These are phyloP conservation scores for Notarius lentiginosus DNA, from an alignment of 2,113 vertebrate species.

Conservation along the genomic window DNA sequence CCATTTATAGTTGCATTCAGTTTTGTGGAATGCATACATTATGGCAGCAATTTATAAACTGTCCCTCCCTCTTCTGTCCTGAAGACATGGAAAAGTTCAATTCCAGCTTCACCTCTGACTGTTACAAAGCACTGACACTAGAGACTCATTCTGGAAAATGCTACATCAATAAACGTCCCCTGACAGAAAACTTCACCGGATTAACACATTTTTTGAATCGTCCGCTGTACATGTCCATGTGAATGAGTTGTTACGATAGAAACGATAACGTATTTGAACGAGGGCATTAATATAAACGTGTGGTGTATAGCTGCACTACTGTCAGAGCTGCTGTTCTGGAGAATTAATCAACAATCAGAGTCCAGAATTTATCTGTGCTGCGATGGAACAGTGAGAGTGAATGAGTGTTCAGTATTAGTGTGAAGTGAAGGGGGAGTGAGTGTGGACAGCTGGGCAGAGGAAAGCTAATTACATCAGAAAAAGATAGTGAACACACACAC, in stretches of 20 bases:
- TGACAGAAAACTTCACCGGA: not conserved
- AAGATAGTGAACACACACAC: not conserved
- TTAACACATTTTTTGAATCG: not conserved
- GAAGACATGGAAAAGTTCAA: not conserved
- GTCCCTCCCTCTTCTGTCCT: not conserved
- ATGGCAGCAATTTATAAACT: not conserved
- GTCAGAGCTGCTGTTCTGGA: not conserved
- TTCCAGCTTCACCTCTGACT: too few species aligned
- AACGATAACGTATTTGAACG: too few species aligned
- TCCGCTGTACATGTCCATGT: too few species aligned
- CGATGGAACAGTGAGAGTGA: not conserved
- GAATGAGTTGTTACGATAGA: too few species aligned
- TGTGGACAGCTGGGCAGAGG: conserved; percentile 13
- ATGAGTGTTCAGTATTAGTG: too few species aligned
- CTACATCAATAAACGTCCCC: not conserved
- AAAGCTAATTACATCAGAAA: not conserved
- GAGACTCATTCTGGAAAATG: not conserved
- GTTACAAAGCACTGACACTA: too few species aligned
- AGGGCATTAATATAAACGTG: too few species aligned
- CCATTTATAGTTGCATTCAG: not conserved
- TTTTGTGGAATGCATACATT: not conserved
- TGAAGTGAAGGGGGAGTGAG: not conserved
- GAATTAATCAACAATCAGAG: not conserved
- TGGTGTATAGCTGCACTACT: not conserved
- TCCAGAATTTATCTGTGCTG: not conserved